Conservation (phyloP, 2,113 vertebrate species). For the Chaetura pelagica region DNA sequence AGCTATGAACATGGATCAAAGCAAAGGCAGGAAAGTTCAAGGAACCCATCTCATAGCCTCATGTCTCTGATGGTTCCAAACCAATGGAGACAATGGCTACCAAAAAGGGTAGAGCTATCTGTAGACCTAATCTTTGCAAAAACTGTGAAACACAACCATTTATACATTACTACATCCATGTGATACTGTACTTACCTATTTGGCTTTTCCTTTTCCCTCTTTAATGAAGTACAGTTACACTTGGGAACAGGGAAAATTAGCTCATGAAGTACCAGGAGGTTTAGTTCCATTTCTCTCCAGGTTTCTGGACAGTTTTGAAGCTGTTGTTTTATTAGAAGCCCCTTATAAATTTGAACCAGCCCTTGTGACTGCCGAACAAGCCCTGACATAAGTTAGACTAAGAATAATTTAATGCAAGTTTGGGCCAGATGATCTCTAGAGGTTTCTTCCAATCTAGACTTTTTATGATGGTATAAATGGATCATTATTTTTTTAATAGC, state of each 20-base stretch:
- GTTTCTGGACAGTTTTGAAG: background rate
- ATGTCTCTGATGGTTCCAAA: background rate
- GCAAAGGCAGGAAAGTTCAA: rapidly evolving
- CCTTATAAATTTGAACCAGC: background rate
- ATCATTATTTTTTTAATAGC: constrained; percentile 5
- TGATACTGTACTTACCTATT: background rate
- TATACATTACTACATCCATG: background rate
- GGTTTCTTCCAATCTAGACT: constrained; percentile 28
- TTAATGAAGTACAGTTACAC: background rate
- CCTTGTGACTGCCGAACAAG: background rate
- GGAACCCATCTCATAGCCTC: background rate
- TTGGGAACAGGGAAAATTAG: background rate
- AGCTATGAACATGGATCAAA: background rate
- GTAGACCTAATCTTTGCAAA: background rate
- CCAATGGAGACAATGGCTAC: background rate
- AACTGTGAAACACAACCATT: background rate
- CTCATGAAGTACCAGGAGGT: background rate
- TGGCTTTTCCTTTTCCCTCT: background rate
- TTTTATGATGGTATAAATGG: constrained; percentile 13
- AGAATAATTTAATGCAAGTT: constrained; percentile 38
- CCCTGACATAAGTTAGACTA: background rate
- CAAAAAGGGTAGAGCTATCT: background rate
- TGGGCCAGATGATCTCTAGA: constrained; percentile 37
- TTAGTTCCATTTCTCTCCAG: background rate
- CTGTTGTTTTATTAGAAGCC: background rate